Base-by-base conservation (phyloP, 2,888 invertebrate genomes). In the Teinopalpus imperialis region DNA sequence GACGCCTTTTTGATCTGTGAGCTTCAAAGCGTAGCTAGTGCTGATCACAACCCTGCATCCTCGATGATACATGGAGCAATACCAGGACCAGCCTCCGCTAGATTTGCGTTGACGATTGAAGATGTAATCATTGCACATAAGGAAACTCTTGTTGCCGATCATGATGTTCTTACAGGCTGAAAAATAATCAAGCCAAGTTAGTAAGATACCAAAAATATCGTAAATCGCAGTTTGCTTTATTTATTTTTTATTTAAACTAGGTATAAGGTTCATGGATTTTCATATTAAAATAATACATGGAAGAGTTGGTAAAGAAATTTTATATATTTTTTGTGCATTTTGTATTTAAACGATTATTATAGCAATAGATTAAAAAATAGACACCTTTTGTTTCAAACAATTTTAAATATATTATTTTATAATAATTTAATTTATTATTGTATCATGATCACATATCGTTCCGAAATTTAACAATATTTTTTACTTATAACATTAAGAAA, bases 41-140 rank as follows among this genome's bases (percentile, higher is more conserved):
- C 51, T 30, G 1, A 59, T 48, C 7, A 32, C 29, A 0, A 52
- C 58, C 42, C 42, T 57, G 39, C 69, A 69, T 2, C 66, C 65
- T 1, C 54, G 51, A 39, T 67, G 66, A 51, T 63, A 68, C 42
- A 51, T 53, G 1, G 61, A 48, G 36, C 69, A 69, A 48, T 63
- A 61, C 67, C 65, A 66, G 2, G 56, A 39, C 6, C 50, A 40
- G 1, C 55, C 46, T 21, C 46, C 21, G 26, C 37, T 51, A 0
- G 49, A 42, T n/a, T 31, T 40, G 3, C 55, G 46, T 16, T 59
- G 56, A 9, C 63, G 54, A 47, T 69, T 69, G 57, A 61, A 73
- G 6, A 60, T 54, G 31, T 57, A 59, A 1, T 53, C 49, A 4
- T 54, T 41, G 0, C 51, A 35, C 8, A 52, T 21, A 1, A 52